A percentile compares a stretch with the other conserved stretches of the same genome.
These are phyloP conservation scores for Parnassius mnemosyne DNA, from an alignment of 2,888 invertebrate species.

Conservation along the genomic window DNA sequence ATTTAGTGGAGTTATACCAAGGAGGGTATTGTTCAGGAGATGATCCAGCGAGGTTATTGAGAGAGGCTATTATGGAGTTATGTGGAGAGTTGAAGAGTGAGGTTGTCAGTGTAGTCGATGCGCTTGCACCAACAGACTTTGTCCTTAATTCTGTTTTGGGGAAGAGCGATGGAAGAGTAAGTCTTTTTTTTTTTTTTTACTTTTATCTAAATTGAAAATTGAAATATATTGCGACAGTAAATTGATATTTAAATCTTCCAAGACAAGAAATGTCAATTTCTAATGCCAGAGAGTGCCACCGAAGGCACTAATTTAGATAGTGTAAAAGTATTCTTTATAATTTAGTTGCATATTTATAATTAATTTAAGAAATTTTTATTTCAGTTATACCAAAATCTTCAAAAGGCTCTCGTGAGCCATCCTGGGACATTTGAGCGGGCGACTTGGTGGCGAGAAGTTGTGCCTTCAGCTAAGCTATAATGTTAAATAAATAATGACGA, in stretches of 20 bases:
- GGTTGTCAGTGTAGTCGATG: conserved; percentile 89
- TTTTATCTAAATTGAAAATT: no score
- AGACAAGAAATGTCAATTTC: no score
- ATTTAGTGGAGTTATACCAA: conserved; percentile 86
- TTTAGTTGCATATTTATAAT: no score
- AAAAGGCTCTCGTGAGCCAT: conserved; percentile 85
- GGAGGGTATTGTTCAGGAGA: conserved; percentile 81
- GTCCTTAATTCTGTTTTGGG: conserved; percentile 93
- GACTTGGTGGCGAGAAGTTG: conserved; percentile 84
- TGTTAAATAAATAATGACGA: neutral
- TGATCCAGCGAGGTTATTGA: conserved; percentile 80
- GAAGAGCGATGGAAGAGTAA: conserved; percentile 90
- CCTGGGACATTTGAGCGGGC: conserved; percentile 86
- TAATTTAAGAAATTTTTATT: conserved; percentile 9
- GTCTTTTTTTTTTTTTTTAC: conserved; percentile 30
- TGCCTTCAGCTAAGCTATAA: conserved; percentile 61
- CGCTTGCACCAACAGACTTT: conserved; percentile 93
- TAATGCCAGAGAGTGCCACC: no score
- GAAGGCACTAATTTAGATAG: no score
- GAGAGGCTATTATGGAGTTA: conserved; percentile 83
- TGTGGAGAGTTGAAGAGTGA: conserved; percentile 87
- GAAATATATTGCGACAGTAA: no score
- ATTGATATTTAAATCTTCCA: no score
- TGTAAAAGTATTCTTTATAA: no score
- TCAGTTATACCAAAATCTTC: conserved; percentile 87